Conservation (phyloP, 1,140 invertebrate genomes). For the Solenopsis invicta region DNA sequence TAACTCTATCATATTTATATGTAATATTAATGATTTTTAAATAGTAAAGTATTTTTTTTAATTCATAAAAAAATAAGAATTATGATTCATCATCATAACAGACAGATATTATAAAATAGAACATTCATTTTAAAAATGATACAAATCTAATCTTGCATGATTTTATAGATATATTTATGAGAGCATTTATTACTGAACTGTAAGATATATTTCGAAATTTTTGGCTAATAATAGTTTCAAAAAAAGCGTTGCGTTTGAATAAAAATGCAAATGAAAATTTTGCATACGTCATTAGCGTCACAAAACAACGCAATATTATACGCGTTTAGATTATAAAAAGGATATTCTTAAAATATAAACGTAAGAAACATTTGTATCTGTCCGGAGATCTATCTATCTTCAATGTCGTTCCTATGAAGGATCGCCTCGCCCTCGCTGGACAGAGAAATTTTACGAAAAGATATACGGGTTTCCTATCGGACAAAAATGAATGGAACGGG, state of each 20-base stretch:
- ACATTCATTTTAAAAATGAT: neutral
- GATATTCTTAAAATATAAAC: conserved; percentile 59
- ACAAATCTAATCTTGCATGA: neutral
- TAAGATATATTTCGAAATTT: neutral
- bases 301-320: neutral
- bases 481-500: conserved; percentile 61
- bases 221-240: neutral
- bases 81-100: neutral
- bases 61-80: neutral
- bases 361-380: conserved; percentile 74
- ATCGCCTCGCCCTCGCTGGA: conserved; percentile 54
- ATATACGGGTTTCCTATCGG: conserved; percentile 63
- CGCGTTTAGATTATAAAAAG: conserved; percentile 41
- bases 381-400: conserved; percentile 75
- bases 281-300: neutral
- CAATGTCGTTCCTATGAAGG: conserved; percentile 71
- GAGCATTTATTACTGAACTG: neutral
- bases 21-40: neutral
- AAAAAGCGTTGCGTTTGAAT: neutral
- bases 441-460: conserved; percentile 73
- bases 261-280: neutral
- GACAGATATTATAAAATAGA: neutral
- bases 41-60: neutral
- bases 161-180: neutral
- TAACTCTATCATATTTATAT: neutral